phyloP scores from a whole-genome alignment of 1,140 invertebrate species.

The Temnothorax longispinosus region DNA sequence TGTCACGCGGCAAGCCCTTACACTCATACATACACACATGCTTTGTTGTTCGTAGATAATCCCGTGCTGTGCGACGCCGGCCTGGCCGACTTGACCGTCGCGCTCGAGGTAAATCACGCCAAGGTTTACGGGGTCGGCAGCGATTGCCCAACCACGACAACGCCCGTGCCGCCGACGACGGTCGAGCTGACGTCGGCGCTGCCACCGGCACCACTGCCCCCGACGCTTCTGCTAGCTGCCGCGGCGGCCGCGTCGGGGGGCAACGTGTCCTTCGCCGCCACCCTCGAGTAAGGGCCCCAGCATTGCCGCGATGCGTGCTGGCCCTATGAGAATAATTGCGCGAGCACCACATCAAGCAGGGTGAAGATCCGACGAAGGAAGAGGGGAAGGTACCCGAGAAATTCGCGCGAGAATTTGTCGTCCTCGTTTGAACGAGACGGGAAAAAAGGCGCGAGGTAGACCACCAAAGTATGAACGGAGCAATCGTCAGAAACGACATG shows the following conservation, averaged over 20 bases:
- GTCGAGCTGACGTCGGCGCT: conserved; percentile 65
- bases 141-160: conserved; percentile 81
- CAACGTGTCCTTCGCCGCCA: conserved; percentile 84
- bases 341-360: conserved; percentile 20
- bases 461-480: conserved; percentile 1
- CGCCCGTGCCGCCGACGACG: conserved; percentile 63
- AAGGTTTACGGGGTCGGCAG: conserved; percentile 88
- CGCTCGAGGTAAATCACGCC: conserved; percentile 89
- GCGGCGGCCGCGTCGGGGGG: conserved; percentile 80
- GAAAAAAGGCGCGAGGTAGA: neutral
- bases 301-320: conserved; percentile 20
- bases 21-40: neutral
- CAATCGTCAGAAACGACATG: conserved; percentile 7
- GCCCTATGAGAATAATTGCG: conserved; percentile 36
- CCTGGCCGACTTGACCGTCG: conserved; percentile 88
- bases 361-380: conserved; percentile 24
- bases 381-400: neutral
- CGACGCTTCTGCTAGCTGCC: conserved; percentile 79
- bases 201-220: conserved; percentile 77
- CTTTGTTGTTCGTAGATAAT: conserved; percentile 88
- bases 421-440: neutral
- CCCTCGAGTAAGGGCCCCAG: conserved; percentile 79
- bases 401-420: conserved; percentile 34
- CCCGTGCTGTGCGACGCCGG: conserved; percentile 91
- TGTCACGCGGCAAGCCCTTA: neutral